Percentiles rank a stretch among this genome's conserved stretches.
These are phyloP conservation scores for Campoletis sonorensis DNA, from an alignment of 1,140 invertebrate genomes.

Conservation along the genomic window DNA sequence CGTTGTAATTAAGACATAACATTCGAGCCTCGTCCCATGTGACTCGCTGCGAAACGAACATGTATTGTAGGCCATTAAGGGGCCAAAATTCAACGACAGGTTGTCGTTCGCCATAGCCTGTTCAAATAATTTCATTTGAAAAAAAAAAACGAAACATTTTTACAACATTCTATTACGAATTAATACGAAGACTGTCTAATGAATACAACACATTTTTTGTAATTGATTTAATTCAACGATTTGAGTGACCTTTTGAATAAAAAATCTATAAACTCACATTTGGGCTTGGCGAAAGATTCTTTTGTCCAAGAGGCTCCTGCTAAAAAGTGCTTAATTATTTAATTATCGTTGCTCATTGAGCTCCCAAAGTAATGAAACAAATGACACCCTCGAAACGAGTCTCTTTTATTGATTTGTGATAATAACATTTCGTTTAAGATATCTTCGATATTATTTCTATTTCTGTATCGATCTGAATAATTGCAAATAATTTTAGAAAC, in stretches of 20 bases:
- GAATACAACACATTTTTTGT: background rate
- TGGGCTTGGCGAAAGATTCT: slow-evolving; percentile 22
- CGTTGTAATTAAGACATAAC: slow-evolving; percentile 56
- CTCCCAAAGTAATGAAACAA: no score
- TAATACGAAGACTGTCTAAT: background rate
- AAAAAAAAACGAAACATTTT: slow-evolving; percentile 5
- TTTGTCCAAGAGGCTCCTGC: slow-evolving; percentile 18
- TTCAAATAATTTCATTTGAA: slow-evolving; percentile 23
- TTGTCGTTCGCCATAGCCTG: slow-evolving; percentile 55
- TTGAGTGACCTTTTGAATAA: no score
- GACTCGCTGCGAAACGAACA: slow-evolving; percentile 60
- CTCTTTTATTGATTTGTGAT: no score
- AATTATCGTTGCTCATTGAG: background rate
- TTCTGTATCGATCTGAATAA: no score
- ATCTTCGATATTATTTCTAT: no score
- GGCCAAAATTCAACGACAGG: slow-evolving; percentile 58
- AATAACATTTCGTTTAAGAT: no score
- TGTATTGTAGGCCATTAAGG: slow-evolving; percentile 55
- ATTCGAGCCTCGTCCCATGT: slow-evolving; percentile 61
- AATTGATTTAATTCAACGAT: no score
- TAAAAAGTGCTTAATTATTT: background rate
- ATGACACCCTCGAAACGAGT: no score
- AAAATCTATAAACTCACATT: slow-evolving; percentile 19
- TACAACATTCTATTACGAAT: background rate
- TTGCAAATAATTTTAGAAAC: no score